Percentiles rank a stretch among this genome's conserved stretches.
Conservation (phyloP, 2,797 vertebrate genomes). For the Ambastaia sidthimunki region DNA sequence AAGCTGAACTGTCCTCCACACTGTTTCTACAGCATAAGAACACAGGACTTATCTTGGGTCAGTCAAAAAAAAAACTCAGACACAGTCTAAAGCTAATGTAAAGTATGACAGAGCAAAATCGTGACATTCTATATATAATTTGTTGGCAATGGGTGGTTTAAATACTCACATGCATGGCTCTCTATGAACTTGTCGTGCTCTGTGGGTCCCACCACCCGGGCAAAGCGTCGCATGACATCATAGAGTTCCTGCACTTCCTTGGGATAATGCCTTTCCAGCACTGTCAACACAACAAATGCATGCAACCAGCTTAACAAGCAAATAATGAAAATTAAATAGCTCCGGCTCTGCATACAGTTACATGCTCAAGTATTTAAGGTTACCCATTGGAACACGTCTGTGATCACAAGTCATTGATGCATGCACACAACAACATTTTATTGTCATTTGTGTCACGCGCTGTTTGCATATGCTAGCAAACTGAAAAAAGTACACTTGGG, state of each 20-base stretch:
- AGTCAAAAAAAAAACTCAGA: background rate
- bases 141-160: background rate
- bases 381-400: too few relatives aligned
- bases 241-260: slow-evolving; percentile 96
- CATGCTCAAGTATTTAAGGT: too few relatives aligned
- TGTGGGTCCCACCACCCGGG: slow-evolving; percentile 87
- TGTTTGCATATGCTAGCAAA: too few relatives aligned
- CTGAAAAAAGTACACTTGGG: too few relatives aligned
- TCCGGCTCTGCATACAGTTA: background rate
- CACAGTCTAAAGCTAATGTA: background rate
- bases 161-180: slow-evolving; percentile 90
- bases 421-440: too few relatives aligned
- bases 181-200: slow-evolving; percentile 99
- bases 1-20: slow-evolving; percentile 10
- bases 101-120: background rate
- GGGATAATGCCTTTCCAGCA: slow-evolving; percentile 94
- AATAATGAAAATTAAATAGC: background rate
- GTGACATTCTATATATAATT: background rate
- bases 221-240: slow-evolving; percentile 92
- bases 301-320: background rate
- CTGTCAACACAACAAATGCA: slow-evolving; percentile 63
- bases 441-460: too few relatives aligned
- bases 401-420: too few relatives aligned
- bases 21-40: background rate
- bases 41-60: slow-evolving; percentile 11